phyloP scores from a whole-genome alignment of 2,797 vertebrate genomes.

The Hippoglossus hippoglossus region DNA sequence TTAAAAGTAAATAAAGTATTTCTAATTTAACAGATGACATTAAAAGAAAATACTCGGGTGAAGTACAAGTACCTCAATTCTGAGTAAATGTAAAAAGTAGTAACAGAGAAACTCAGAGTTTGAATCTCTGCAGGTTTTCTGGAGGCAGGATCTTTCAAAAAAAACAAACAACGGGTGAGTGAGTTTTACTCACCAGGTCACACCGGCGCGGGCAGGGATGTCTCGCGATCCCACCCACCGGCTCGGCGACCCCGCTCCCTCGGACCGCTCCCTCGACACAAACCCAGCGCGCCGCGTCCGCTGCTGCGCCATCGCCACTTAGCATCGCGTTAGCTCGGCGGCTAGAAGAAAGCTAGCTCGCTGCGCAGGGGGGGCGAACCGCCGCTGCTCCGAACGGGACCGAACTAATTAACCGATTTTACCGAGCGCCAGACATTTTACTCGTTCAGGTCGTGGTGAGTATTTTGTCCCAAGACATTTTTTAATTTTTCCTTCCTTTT shows the following conservation, averaged over 20 bases:
- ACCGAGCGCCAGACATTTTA: conserved; percentile 83
- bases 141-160: conserved; percentile 2
- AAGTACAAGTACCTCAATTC: too few species aligned
- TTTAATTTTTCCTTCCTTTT: conserved; percentile 78
- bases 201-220: neutral
- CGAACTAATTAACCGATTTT: conserved; percentile 74
- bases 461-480: conserved; percentile 84
- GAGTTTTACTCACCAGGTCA: rapidly evolving
- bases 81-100: too few species aligned
- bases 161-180: neutral
- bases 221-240: rapidly evolving
- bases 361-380: conserved; percentile 47
- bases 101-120: neutral
- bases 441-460: conserved; percentile 86
- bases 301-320: conserved; percentile 60
- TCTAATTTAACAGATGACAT: too few species aligned
- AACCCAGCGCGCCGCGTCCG: conserved; percentile 7
- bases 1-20: too few species aligned
- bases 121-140: neutral
- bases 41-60: too few species aligned
- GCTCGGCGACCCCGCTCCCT: neutral
- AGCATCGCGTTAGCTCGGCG: conserved; percentile 37
- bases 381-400: conserved; percentile 57
- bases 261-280: neutral
- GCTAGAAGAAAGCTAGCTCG: conserved; percentile 64